Base-by-base conservation (phyloP, 2,113 vertebrate genomes). In the Microcebus murinus region DNA sequence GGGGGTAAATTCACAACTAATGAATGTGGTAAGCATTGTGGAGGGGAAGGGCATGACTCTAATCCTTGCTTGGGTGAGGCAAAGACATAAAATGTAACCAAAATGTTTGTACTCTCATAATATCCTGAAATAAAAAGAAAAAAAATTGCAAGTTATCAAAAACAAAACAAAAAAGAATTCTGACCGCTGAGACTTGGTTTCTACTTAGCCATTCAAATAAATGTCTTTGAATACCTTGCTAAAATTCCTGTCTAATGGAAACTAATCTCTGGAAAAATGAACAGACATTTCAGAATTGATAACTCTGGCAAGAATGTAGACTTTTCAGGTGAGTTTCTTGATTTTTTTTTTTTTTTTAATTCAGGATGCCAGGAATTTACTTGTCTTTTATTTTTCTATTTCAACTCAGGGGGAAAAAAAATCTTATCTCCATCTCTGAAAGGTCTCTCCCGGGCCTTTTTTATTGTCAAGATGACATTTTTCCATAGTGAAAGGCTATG, bases 251-350 rank as follows among this genome's bases (percentile, higher is more conserved):
- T 77, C 42, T 87, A 94, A 97, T 68, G 74, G 94, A 87, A 29
- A 87, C 27, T 90, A 94, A 76, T 82, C 67, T 93, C 76, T 96
- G 76, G 85, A 94, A 97, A 97, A 96, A 95, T 68, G 36, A 74
- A 70, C 31, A 82, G 34, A 13, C 25, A 50, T 93, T 94, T 90
- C 21, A 79, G 25, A 89, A 50, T 34, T 77, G 29, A 90, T 85
- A 10, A 68, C 92, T 96, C 20, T 45, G 10, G 18, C 7, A 95
- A 89, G 27, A 27, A 95, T 79, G 25, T 8, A 90, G 86, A 21
- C 59, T 91, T 92, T 86, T 90, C 61, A 85, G 45, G 27, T 48
- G 63, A 76, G 71, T 3, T 20, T 8, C 4, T 88, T 88, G 36
- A 39, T 48, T 45, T 79, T 61, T 94, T 79, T 27, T 23, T 65